These are phyloP conservation scores for Lamprotornis superbus DNA, from an alignment of 2,113 vertebrate species.

Conservation along the genomic window DNA sequence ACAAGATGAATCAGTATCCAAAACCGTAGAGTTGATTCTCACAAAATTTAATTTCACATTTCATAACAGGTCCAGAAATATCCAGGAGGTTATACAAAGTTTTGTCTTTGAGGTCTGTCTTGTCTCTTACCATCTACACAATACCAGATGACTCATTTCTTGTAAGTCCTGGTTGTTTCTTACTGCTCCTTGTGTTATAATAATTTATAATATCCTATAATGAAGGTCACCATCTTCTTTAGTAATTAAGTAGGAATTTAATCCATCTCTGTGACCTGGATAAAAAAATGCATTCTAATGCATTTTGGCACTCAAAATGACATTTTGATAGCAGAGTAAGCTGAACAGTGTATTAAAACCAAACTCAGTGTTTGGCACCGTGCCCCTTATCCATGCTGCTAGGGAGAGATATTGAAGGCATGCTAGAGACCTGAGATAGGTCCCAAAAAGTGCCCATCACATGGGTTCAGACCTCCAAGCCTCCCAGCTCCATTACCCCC, in stretches of 20 bases:
- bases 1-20: background rate
- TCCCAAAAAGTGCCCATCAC: background rate
- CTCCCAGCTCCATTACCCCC: background rate
- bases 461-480: background rate
- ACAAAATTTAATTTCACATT: background rate
- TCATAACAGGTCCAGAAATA: background rate
- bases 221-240: background rate
- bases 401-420: background rate
- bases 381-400: rapidly evolving
- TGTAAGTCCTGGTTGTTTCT: background rate
- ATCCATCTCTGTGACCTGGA: background rate
- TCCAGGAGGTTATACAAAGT: background rate
- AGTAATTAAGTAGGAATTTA: constrained; percentile 15
- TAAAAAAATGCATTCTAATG: background rate
- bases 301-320: background rate
- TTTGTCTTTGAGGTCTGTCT: background rate
- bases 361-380: background rate
- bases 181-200: background rate
- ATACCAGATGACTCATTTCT: background rate
- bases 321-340: background rate
- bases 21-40: background rate
- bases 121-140: background rate
- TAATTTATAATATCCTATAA: background rate
- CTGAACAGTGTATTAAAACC: background rate
- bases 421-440: background rate